Conservation (phyloP, 2,797 vertebrate genomes). For the Eulemur rubriventer region DNA sequence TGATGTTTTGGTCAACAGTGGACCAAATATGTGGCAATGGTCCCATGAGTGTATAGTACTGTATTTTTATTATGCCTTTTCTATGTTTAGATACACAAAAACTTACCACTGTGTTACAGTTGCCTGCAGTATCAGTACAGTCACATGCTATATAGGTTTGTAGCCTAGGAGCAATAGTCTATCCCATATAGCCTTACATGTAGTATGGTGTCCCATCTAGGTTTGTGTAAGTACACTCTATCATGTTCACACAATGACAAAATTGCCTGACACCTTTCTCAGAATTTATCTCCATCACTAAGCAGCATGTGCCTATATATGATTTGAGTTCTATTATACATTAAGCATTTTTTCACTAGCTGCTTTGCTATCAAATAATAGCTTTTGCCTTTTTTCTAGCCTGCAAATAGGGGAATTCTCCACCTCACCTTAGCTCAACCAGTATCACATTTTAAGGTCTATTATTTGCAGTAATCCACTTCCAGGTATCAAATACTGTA, state of each 20-base stretch:
- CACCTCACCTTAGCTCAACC: neutral
- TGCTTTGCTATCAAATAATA: neutral
- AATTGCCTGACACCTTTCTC: neutral
- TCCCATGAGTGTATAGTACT: neutral
- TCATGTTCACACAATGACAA: neutral
- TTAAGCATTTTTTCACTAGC: neutral
- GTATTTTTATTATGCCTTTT: neutral
- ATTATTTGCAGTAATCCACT: neutral
- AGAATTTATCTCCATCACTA: neutral
- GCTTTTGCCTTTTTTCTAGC: neutral
- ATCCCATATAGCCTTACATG: too few relatives aligned
- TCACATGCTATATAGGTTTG: neutral
- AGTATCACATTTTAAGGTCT: slow-evolving; percentile 1
- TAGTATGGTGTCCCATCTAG: neutral
- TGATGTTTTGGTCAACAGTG: neutral
- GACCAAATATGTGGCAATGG: rapidly evolving
- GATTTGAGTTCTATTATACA: neutral
- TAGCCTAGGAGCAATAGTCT: neutral
- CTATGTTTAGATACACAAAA: neutral
- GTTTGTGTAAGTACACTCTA: neutral
- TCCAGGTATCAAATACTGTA: neutral
- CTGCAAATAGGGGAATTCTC: neutral
- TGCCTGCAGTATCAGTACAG: neutral
- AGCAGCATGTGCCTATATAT: neutral
- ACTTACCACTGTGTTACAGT: neutral